Base-by-base conservation (phyloP, 2,797 vertebrate genomes). In the Coregonus suidteri region DNA sequence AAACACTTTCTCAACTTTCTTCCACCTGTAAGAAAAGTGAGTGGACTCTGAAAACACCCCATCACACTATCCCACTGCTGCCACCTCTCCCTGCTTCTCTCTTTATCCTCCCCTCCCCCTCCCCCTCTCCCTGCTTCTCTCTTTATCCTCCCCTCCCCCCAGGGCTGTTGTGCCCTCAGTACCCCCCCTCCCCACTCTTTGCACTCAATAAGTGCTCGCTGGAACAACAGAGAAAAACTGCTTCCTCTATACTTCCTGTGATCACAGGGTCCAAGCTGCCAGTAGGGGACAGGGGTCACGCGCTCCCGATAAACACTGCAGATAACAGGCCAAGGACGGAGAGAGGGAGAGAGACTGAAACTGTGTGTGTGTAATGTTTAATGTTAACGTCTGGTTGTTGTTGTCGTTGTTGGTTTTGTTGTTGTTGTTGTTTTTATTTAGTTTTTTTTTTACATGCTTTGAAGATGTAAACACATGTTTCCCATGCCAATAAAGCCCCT, bases 241-340 rank as follows among this genome's bases (percentile, higher is more conserved):
- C 89, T 86, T 93, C 91, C 92, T 92, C 92, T 91, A 89, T 84
- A 81, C 91, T 95, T 95, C 93, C 94, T 94, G 93, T 90, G 93
- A 92, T 93, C 92, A 88, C 85, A 92, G 92, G 88, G 88, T 79
- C 81, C 78, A 25, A 18, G 20, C 20, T 25, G 59, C 20, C 59
- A 83, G 77, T 77, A 84, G 83, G 74, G 88, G 85, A 84, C 84
- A 84, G 88, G 82, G 87, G 88, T 84, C 87, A 85, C 78, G 59
- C n/a, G 59, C 20, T 64, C 20, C 20, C 11, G 59, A 30, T 9
- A 64, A 64, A 64, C 59, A 64, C 59, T 1, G 59, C 59, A 25
- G 59, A 64, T 64, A 64, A 64, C 13, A 41, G 68, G 15, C 16
- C n/a, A 9, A 47, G 69, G 6, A 20, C 4, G 9, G 69, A 37